Conservation (phyloP, 2,113 vertebrate genomes). For the Microcebus lehilahytsara region DNA sequence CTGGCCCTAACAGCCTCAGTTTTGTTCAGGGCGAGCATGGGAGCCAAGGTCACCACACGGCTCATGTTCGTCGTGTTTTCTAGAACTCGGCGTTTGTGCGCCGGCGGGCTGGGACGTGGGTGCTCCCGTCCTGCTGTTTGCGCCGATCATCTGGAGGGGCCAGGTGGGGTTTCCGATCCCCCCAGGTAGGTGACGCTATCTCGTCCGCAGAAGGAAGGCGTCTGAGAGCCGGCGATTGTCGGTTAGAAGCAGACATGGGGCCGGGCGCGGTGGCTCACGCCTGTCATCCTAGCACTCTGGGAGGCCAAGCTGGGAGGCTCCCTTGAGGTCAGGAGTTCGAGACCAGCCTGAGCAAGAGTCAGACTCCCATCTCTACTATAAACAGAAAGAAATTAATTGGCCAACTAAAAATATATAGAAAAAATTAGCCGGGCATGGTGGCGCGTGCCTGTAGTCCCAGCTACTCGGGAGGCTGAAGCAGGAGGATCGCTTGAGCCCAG, state of each 20-base stretch:
- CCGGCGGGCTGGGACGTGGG: neutral
- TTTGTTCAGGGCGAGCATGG: neutral
- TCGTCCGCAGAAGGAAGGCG: neutral
- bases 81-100: neutral
- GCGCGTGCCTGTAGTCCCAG: too few species aligned
- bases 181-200: neutral
- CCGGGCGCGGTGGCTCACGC: too few species aligned
- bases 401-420: too few species aligned
- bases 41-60: neutral
- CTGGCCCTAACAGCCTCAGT: neutral
- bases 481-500: too few species aligned
- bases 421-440: too few species aligned
- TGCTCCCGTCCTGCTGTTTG: neutral
- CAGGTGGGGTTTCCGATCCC: neutral
- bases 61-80: neutral
- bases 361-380: too few species aligned
- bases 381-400: too few species aligned
- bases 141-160: neutral
- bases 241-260: neutral
- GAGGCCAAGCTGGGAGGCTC: too few species aligned
- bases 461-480: too few species aligned
- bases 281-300: too few species aligned
- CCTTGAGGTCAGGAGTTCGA: too few species aligned
- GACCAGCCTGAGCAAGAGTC: too few species aligned
- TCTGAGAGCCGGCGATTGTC: neutral